A percentile compares a stretch with the other conserved stretches of the same genome.
phyloP scores from a whole-genome alignment of 1,140 invertebrate species.

The Heliconius nattereri region DNA sequence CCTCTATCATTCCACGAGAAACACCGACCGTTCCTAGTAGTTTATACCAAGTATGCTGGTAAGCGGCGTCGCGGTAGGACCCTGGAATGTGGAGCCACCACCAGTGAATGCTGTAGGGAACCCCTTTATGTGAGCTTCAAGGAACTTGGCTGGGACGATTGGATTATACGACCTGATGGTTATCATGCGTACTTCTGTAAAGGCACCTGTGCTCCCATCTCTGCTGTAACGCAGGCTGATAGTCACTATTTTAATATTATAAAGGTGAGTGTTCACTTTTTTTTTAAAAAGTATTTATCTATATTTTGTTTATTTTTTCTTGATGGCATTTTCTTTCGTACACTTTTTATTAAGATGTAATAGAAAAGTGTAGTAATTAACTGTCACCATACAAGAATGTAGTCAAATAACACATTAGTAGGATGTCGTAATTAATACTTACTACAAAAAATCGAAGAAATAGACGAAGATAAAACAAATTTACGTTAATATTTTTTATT shows the following conservation, averaged over 20 bases:
- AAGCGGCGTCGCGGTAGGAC: constrained; percentile 84
- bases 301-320: neutral
- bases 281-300: neutral
- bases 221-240: constrained; percentile 84
- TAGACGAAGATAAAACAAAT: too few relatives aligned
- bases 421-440: too few relatives aligned
- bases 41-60: constrained; percentile 84
- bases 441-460: too few relatives aligned
- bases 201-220: constrained; percentile 87
- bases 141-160: constrained; percentile 93
- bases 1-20: constrained; percentile 85
- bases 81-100: constrained; percentile 85
- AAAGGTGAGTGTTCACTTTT: constrained; percentile 81
- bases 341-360: neutral
- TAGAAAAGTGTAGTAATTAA: too few relatives aligned
- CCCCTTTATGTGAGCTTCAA: constrained; percentile 90
- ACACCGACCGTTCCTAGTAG: constrained; percentile 87
- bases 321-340: neutral
- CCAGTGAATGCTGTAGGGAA: constrained; percentile 90
- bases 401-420: too few relatives aligned
- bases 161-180: constrained; percentile 90
- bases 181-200: constrained; percentile 93
- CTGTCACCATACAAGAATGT: too few relatives aligned
- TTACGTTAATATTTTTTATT: too few relatives aligned
- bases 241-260: constrained; percentile 87